These are phyloP conservation scores for Sebastes vulpes DNA, from an alignment of 2,797 vertebrate species.

Conservation along the genomic window DNA sequence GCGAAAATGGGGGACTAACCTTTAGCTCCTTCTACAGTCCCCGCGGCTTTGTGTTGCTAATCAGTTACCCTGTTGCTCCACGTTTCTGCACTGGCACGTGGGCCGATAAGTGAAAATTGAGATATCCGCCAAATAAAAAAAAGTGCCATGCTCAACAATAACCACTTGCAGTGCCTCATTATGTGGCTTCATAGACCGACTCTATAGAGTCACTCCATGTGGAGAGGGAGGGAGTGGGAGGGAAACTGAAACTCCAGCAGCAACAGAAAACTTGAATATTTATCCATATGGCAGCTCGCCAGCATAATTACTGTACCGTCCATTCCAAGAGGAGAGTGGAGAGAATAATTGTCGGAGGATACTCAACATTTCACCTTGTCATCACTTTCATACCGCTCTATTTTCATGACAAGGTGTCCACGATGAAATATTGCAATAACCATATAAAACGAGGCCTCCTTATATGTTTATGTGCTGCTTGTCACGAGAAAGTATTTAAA, in stretches of 20 bases:
- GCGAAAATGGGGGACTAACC: slow-evolving; percentile 36
- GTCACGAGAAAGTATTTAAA: slow-evolving; percentile 17
- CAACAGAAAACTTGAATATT: slow-evolving; percentile 62
- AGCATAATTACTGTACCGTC: slow-evolving; percentile 67
- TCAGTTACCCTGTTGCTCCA: slow-evolving; percentile 52
- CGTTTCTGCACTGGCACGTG: not conserved
- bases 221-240: slow-evolving; percentile 29
- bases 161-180: slow-evolving; percentile 53
- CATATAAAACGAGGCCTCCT: not conserved
- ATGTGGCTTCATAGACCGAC: slow-evolving; percentile 39
- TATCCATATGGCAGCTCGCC: slow-evolving; percentile 64
- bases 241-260: slow-evolving; percentile 25
- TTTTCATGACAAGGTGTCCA: slow-evolving; percentile 22
- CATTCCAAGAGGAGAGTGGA: slow-evolving; percentile 45
- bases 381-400: slow-evolving; percentile 46
- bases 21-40: slow-evolving; percentile 20
- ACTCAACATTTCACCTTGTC: slow-evolving; percentile 71
- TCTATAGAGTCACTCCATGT: slow-evolving; percentile 31
- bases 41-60: slow-evolving; percentile 44
- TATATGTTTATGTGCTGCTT: not conserved
- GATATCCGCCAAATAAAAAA: slow-evolving; percentile 47
- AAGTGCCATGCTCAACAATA: slow-evolving; percentile 53
- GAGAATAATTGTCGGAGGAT: slow-evolving; percentile 64
- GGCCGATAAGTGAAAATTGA: slow-evolving; percentile 51
- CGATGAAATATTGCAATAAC: slow-evolving; percentile 16